These are phyloP conservation scores for Chloroclystis v-ata DNA, from an alignment of 2,888 invertebrate species.

Conservation along the genomic window DNA sequence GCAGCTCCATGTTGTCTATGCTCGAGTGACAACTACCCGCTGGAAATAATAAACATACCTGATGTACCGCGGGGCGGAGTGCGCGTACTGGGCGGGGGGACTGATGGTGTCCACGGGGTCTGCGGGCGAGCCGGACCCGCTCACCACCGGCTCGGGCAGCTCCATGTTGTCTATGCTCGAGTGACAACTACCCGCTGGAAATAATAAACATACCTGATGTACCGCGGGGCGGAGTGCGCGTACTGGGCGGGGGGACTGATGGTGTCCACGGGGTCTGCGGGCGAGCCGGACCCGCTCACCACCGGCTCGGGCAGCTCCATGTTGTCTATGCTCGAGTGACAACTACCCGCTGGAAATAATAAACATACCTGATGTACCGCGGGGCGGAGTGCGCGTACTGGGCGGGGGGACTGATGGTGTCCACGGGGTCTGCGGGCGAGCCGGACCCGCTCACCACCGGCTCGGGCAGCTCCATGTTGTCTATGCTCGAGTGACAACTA, in stretches of 20 bases:
- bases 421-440: conserved; percentile 67
- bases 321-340: conserved; percentile 63
- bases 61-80: conserved; percentile 49
- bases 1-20: neutral
- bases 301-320: conserved; percentile 55
- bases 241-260: conserved; percentile 86
- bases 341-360: conserved; percentile 57
- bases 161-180: neutral
- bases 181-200: no score
- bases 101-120: conserved; percentile 80
- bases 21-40: no score
- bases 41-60: no score
- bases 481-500: conserved; percentile 67
- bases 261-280: conserved; percentile 73
- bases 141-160: conserved; percentile 41
- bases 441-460: conserved; percentile 50
- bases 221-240: conserved; percentile 75
- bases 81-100: conserved; percentile 85
- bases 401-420: conserved; percentile 84
- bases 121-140: conserved; percentile 52
- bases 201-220: conserved; percentile 56
- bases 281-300: conserved; percentile 47
- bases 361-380: conserved; percentile 56
- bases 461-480: conserved; percentile 53
- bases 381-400: conserved; percentile 81